Conservation (phyloP, 2,888 invertebrate genomes). For the Prenolepis imparis region DNA sequence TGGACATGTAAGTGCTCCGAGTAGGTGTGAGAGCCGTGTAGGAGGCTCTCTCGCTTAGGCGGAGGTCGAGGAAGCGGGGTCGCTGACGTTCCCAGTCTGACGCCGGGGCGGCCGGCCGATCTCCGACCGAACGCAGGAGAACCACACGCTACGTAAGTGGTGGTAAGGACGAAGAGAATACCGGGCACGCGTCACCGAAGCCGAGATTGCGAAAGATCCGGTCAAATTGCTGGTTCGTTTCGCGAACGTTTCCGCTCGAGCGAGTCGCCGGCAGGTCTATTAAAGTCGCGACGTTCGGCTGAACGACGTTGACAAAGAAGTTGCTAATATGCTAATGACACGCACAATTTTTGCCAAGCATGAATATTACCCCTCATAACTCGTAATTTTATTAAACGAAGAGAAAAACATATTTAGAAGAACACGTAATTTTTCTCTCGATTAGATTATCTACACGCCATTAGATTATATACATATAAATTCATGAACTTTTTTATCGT, state of each 20-base stretch:
- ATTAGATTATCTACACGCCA: not conserved
- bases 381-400: not conserved
- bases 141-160: constrained; percentile 13
- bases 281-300: not conserved
- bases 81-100: constrained; percentile 51
- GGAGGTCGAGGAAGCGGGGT: constrained; percentile 46
- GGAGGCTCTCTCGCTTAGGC: constrained; percentile 68
- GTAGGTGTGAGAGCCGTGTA: constrained; percentile 71
- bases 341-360: not conserved
- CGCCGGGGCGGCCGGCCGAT: constrained; percentile 38
- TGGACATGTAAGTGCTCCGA: constrained; percentile 45
- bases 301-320: not conserved
- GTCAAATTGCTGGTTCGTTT: not conserved
- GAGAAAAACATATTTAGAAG: not conserved
- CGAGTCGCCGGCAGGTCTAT: not conserved
- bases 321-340: constrained; percentile 6
- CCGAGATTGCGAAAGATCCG: not conserved
- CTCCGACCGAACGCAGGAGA: constrained; percentile 46
- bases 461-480: not conserved
- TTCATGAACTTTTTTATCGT: not conserved
- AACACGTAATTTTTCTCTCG: not conserved
- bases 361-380: not conserved
- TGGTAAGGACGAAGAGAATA: constrained; percentile 30
- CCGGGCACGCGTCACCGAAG: constrained; percentile 20
- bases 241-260: not conserved